Evolutionary conservation across 2,113 vertebrate species (phyloP), one percentile per base, ranked within the genome.

Genomic region (Odontophorus gujanensis): DNA sequence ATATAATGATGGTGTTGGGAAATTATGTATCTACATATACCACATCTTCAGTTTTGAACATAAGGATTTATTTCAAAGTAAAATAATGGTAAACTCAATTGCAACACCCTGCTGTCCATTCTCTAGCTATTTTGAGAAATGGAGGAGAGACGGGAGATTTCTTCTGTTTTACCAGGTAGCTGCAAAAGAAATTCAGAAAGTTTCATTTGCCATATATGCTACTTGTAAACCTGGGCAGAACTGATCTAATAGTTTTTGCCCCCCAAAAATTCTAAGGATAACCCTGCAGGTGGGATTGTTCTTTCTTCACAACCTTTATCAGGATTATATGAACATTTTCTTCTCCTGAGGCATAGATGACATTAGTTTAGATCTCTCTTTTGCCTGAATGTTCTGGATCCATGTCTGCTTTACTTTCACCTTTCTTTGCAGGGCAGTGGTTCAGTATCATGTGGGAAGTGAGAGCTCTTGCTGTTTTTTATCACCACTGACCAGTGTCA

Each of bases 231-330:
- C 67, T 4, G 3, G 14, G 45, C 10, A 59, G 30, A 84, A 45
- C 10, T 9, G 14, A 57, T 63, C 6, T 72, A 34, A 48, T 22
- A 51, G 8, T 51, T 87, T 65, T n/a, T 7, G 3, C 7, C 53
- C 22, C 18, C 32, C 8, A 80, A 85, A 67, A 85, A 85, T 16
- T 63, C 21, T 2, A 5, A 6, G 18, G 15, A 17, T 9, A 17
- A 7, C 58, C 4, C 3, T 51, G 2, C n/a, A 38, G 72, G 4
- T 72, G 13, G 16, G 50, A n/a, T 13, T 45, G 6, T n/a, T 42
- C 28, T 20, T 4, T 11, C 10, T 2, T 10, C 7, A 8, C 7
- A 28, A 40, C 16, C 1, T 3, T 2, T 40, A 25, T 53, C 10
- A 14, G 36, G 43, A 55, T 47, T 25, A 55, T 20, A 26, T 42